Conservation (phyloP, 92 coral and sea anemone species). For the Phenganax subtilis region DNA sequence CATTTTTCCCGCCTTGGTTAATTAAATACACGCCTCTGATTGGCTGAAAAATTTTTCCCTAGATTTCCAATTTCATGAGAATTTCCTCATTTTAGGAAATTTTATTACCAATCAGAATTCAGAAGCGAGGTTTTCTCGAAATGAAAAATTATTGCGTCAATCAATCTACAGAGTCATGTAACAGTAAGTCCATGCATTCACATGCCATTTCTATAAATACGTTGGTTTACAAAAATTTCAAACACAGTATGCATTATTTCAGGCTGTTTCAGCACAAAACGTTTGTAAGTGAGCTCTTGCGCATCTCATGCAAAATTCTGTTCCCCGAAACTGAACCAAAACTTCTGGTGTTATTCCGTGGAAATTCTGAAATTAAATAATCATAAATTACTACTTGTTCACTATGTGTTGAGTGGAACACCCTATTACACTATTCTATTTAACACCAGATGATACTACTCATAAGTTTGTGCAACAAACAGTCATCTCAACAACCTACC, state of each 20-base stretch:
- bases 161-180: too few species aligned
- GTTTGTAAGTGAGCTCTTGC: neutral
- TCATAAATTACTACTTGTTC: neutral
- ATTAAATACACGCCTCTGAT: neutral
- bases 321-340: slow-evolving; percentile 15
- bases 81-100: neutral
- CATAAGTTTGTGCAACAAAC: neutral
- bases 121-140: too few species aligned
- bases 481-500: neutral
- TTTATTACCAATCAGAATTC: neutral
- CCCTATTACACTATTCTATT: neutral
- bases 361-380: slow-evolving; percentile 9
- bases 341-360: neutral
- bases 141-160: too few species aligned
- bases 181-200: too few species aligned
- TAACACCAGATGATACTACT: neutral
- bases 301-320: slow-evolving; percentile 3
- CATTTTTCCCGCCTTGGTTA: neutral
- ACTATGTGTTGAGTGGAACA: neutral
- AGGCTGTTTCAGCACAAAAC: neutral
- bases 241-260: too few species aligned
- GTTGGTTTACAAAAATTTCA: too few species aligned
- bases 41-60: neutral
- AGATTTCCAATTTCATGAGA: neutral
- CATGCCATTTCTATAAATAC: too few species aligned